Percentiles rank a stretch among this genome's conserved stretches.
These are phyloP conservation scores for Galerucella pusilla DNA, from an alignment of 2,888 invertebrate genomes.

Conservation along the genomic window DNA sequence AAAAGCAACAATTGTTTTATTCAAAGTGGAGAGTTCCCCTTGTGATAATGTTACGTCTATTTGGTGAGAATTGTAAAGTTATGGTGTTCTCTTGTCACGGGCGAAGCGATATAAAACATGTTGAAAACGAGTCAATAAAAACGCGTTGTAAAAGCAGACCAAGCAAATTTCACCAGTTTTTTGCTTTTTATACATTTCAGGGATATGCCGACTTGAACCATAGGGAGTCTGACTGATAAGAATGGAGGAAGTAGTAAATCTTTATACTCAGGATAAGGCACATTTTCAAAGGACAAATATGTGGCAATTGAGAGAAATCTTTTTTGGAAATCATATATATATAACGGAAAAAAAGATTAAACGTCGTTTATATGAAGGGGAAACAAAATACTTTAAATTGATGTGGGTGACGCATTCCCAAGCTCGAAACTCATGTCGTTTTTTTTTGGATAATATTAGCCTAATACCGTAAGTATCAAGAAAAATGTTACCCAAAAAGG, in stretches of 20 bases:
- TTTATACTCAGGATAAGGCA: conserved; percentile 38
- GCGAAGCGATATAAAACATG: conserved; percentile 15
- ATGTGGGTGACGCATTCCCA: neutral
- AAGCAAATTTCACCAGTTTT: conserved; percentile 40
- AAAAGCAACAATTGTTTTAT: neutral
- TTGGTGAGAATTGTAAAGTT: neutral
- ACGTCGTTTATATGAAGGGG: neutral
- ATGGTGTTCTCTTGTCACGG: conserved; percentile 6
- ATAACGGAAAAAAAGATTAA: conserved; percentile 4
- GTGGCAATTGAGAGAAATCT: conserved; percentile 36
- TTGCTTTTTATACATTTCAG: conserved; percentile 32
- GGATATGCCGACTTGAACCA: conserved; percentile 27
- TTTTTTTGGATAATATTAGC: too few relatives aligned
- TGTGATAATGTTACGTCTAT: neutral
- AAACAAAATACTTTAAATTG: neutral
- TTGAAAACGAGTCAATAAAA: conserved; percentile 34
- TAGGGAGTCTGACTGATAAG: conserved; percentile 39
- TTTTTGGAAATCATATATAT: conserved; percentile 28
- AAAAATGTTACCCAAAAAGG: too few relatives aligned
- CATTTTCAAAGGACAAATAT: conserved; percentile 39
- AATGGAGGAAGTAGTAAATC: conserved; percentile 37
- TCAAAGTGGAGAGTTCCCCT: neutral
- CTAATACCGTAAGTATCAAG: too few relatives aligned
- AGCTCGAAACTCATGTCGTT: too few relatives aligned
- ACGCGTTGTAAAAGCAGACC: conserved; percentile 33